Conservation (phyloP, 1,140 invertebrate species). For the Papilio polyxenes region DNA sequence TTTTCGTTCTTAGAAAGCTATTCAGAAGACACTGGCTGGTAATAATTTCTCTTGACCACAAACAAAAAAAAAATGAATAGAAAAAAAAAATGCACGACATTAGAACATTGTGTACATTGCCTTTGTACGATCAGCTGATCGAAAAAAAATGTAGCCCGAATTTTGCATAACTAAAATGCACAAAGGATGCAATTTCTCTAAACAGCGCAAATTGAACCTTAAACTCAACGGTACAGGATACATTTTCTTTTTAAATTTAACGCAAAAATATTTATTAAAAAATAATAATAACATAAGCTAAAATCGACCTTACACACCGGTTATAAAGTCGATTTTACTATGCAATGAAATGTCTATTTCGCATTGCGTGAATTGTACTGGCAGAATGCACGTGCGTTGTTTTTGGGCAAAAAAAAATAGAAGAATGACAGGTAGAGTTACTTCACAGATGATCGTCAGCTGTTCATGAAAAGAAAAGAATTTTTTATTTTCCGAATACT, state of each 20-base stretch:
- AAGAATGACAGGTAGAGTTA: conserved; percentile 57
- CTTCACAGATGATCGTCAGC: conserved; percentile 57
- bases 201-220: conserved; percentile 14
- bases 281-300: conserved; percentile 16
- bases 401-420: conserved; percentile 47
- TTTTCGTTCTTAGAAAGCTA: background rate
- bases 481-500: background rate
- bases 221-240: background rate
- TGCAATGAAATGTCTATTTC: conserved; percentile 42
- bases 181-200: background rate
- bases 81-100: conserved; percentile 12
- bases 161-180: conserved; percentile 35
- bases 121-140: conserved; percentile 38
- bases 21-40: background rate
- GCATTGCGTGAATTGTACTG: conserved; percentile 46
- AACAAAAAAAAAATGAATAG: conserved; percentile 17
- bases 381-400: conserved; percentile 49
- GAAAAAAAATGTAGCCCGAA: conserved; percentile 30
- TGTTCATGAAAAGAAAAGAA: conserved; percentile 44
- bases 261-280: conserved; percentile 35
- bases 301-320: conserved; percentile 25
- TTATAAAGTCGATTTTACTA: conserved; percentile 31
- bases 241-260: conserved; percentile 33
- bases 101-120: conserved; percentile 9
- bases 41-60: conserved; percentile 8